Evolutionary conservation across 2,113 vertebrate species (phyloP), one percentile per base, ranked within the genome.

Genomic region (Brachypodius melanocephalos): DNA sequence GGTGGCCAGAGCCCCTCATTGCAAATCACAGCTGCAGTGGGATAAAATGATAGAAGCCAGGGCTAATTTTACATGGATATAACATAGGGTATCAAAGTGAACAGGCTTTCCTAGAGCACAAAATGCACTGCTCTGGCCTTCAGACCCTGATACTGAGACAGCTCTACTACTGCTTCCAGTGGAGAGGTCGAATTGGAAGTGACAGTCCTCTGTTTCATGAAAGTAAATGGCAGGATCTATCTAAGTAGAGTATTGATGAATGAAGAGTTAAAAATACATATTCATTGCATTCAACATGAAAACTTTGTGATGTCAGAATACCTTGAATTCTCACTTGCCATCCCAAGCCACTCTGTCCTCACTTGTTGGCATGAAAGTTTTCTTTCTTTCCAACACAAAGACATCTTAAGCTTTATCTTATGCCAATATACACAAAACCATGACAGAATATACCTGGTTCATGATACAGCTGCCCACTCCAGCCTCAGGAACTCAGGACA

Each of bases 321-420:
- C 14, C 16, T 52, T 85, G 51, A 58, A 54, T 26, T 65, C 12
- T 69, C 32, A 26, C 15, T 63, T 75, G 24, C 15, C 15, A 12
- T 29, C 80, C 26, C 32, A 54, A 82, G 16, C 3, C 57, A 40
- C 19, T 77, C 32, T 71, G 55, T 62, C 57, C 18, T 89, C 31
- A 28, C 2, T 7, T 2, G 0, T 0, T 29, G 20, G 4, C 61
- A 52, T 2, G 1, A 31, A 89, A 87, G 32, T 32, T 62, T 17
- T 49, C 7, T 48, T 69, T 88, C 14, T 85, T 91, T 76, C 24
- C 31, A 36, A 55, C 20, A 29, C 12, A 69, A 61, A 59, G 52
- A 42, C 5, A 34, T 24, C 10, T 6, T 34, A 43, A 75, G 3
- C 6, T 88, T 72, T 85, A 34, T 68, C 11, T 19, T n/a, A 12